Percentiles rank a stretch among this genome's conserved stretches.
Evolutionary conservation across 2,888 invertebrate genomes (phyloP).

Genomic region (Cryptocephalus moraei): DNA sequence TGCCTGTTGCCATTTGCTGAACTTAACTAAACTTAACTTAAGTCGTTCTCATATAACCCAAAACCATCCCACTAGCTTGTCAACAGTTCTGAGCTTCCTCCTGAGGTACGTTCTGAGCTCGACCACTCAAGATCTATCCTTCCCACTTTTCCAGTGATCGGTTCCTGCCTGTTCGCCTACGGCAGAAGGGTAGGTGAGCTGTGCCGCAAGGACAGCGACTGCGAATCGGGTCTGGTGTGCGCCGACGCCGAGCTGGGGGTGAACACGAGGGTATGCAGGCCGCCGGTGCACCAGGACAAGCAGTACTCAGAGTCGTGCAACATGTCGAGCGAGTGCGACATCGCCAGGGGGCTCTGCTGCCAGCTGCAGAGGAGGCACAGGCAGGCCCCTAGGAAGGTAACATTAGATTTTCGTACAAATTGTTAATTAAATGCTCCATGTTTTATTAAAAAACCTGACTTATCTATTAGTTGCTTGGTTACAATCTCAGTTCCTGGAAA

Average conservation of each 20-base stretch:
- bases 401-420: too few relatives aligned
- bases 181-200: conserved; percentile 74
- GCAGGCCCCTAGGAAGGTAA: conserved; percentile 74
- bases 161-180: conserved; percentile 56
- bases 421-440: too few relatives aligned
- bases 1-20: too few relatives aligned
- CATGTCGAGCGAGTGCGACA: conserved; percentile 77
- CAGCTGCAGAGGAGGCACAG: conserved; percentile 78
- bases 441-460: too few relatives aligned
- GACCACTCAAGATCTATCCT: too few relatives aligned
- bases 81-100: too few relatives aligned
- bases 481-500: too few relatives aligned
- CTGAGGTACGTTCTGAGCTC: too few relatives aligned
- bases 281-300: conserved; percentile 65
- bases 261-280: conserved; percentile 59
- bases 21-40: too few relatives aligned
- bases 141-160: conserved; percentile 42
- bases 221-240: conserved; percentile 74
- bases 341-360: conserved; percentile 76
- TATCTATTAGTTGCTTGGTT: too few relatives aligned
- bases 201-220: conserved; percentile 75
- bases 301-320: conserved; percentile 77
- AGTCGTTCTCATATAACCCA: too few relatives aligned
- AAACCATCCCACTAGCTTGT: too few relatives aligned
- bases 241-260: conserved; percentile 57